phyloP scores from a whole-genome alignment of 2,888 invertebrate genomes.

The Cerastis leucographa region DNA sequence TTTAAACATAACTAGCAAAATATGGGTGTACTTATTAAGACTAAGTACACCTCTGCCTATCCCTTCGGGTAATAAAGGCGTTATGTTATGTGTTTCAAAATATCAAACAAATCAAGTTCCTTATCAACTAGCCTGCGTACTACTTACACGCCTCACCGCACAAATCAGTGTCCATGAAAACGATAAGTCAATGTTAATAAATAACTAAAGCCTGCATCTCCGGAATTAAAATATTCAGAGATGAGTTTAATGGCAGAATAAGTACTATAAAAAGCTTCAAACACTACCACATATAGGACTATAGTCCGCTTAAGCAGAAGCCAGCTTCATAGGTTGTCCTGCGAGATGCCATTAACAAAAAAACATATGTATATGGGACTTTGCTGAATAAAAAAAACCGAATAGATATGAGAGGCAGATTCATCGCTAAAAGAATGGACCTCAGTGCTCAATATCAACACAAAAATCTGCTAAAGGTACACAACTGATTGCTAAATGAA shows the following conservation, averaged over 20 bases:
- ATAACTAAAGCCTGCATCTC: not conserved
- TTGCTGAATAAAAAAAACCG: not conserved
- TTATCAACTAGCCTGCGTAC: constrained; percentile 25
- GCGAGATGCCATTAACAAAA: too few relatives aligned
- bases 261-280: not conserved
- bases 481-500: not conserved
- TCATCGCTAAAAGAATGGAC: too few relatives aligned
- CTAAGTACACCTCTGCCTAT: too few relatives aligned
- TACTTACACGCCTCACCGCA: constrained; percentile 31
- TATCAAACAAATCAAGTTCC: constrained; percentile 4
- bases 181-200: constrained; percentile 16
- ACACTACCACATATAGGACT: not conserved
- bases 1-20: too few relatives aligned
- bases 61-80: too few relatives aligned
- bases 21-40: too few relatives aligned
- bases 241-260: not conserved
- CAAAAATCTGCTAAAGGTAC: not conserved
- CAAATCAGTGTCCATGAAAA: constrained; percentile 22
- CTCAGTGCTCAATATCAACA: not conserved
- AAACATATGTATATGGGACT: not conserved
- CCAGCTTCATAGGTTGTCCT: too few relatives aligned
- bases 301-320: too few relatives aligned
- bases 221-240: not conserved
- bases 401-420: not conserved
- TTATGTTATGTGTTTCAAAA: not conserved